Conservation (phyloP, 2,888 invertebrate species). For the Phasia obesa region DNA sequence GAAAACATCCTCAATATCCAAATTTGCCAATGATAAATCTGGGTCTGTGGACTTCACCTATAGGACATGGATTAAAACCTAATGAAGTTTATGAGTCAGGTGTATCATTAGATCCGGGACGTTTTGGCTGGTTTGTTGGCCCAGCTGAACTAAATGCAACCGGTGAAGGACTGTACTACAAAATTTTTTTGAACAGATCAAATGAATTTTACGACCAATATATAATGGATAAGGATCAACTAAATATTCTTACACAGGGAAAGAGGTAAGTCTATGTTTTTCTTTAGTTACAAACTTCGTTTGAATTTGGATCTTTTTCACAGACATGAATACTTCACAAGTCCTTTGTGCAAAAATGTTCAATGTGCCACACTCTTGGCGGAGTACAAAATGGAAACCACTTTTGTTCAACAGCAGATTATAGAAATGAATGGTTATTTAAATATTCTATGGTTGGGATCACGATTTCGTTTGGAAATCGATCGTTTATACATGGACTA, state of each 20-base stretch:
- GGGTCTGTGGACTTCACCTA: slow-evolving; percentile 88
- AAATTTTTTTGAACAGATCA: slow-evolving; percentile 74
- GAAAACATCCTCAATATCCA: slow-evolving; percentile 62
- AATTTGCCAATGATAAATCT: slow-evolving; percentile 84
- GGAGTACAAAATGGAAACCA: slow-evolving; percentile 83
- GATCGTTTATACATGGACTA: slow-evolving; percentile 78
- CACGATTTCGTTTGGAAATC: slow-evolving; percentile 83
- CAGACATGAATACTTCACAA: slow-evolving; percentile 68
- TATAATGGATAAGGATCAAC: slow-evolving; percentile 73
- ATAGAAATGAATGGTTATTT: slow-evolving; percentile 83
- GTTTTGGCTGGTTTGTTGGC: slow-evolving; percentile 87
- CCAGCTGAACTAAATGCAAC: slow-evolving; percentile 75
- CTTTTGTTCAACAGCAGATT: slow-evolving; percentile 85
- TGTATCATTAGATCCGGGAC: slow-evolving; percentile 82
- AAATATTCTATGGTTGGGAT: slow-evolving; percentile 88
- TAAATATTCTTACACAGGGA: slow-evolving; percentile 53
- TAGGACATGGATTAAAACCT: slow-evolving; percentile 83
- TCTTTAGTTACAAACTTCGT: neutral
- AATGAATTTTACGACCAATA: slow-evolving; percentile 75
- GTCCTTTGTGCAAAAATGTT: slow-evolving; percentile 69
- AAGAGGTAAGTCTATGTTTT: slow-evolving; percentile 71
- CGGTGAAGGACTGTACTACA: slow-evolving; percentile 72
- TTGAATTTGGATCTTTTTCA: neutral
- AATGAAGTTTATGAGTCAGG: slow-evolving; percentile 83
- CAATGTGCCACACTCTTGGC: slow-evolving; percentile 83